Evolutionary conservation across 2,888 invertebrate species (phyloP).

Genomic region (Melieria omissa): DNA sequence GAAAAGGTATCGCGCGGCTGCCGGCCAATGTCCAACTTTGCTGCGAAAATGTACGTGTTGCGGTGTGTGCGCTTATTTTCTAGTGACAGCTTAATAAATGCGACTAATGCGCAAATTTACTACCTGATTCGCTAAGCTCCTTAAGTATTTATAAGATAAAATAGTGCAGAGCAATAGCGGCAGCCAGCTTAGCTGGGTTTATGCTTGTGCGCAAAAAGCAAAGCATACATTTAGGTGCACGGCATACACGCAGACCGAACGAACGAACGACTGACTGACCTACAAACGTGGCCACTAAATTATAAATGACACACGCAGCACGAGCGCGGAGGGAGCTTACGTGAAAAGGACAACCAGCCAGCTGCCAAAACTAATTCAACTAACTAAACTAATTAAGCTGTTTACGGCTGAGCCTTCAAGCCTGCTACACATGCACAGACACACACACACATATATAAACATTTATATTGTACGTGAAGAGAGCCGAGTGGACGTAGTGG

Average conservation of each 20-base stretch:
- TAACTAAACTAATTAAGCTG: slow-evolving; percentile 59
- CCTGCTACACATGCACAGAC: slow-evolving; percentile 34
- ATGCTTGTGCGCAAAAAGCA: neutral
- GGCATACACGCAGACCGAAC: slow-evolving; percentile 3
- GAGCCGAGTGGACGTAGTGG: neutral
- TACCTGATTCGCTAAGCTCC: slow-evolving; percentile 40
- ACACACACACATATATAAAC: neutral
- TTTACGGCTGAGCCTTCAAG: slow-evolving; percentile 47
- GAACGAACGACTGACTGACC: slow-evolving; percentile 13
- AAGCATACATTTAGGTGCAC: slow-evolving; percentile 41
- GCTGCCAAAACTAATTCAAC: slow-evolving; percentile 39
- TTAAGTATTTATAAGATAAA: slow-evolving; percentile 58
- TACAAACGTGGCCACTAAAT: slow-evolving; percentile 53
- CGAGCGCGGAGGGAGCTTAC: neutral
- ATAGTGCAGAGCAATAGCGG: neutral
- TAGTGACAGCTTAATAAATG: slow-evolving; percentile 57
- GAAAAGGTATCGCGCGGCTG: neutral
- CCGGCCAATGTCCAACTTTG: too few species aligned
- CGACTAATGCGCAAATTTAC: slow-evolving; percentile 37
- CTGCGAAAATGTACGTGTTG: slow-evolving; percentile 25
- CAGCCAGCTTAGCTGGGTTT: neutral
- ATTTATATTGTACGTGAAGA: neutral
- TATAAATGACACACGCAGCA: slow-evolving; percentile 59
- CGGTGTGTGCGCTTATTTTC: slow-evolving; percentile 11
- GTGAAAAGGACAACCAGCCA: slow-evolving; percentile 16